Evolutionary conservation across 2,888 invertebrate species (phyloP), one percentile per base, ranked within the genome.

Genomic region (Chouioia cunea): DNA sequence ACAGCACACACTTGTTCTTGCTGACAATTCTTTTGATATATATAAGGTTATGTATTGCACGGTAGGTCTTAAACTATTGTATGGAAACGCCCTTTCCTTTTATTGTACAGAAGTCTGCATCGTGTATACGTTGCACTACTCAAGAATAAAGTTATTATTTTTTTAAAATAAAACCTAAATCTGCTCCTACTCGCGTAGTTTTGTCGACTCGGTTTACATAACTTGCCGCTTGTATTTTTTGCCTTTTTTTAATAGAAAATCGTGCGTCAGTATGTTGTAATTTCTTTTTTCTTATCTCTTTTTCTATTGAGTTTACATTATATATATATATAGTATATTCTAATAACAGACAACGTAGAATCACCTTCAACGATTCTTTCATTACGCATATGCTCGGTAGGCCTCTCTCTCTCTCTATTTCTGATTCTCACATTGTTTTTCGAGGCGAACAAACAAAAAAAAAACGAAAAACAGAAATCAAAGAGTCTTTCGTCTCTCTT

Each of bases 331-430:
- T 57, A 68, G 58, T 65, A 69, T 67, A 50, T 36, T 16, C 65
- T 71, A 69, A 63, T 71, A 73, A 74, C 65, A 69, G 68, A 69
- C 63, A 63, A 69, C 63, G 44, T 69, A 73, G 68, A 65, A 66
- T 44, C 14, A 44, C n/a, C 47, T 16, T 48, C 57, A 56, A 20
- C n/a, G 22, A 36, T 46, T 47, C 36, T 56, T 66, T 50, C 27
- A 22, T 48, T 16, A 53, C 14, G 60, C 57, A 23, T 50, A 14
- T 22, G 27, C 56, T 20, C 53, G n/a, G 20, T 62, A 50, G 46
- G 50, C 58, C 56, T 70, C 68, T 68, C 69, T 73, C 47, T 59
- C 59, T 64, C 27, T 53, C 64, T 64, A 52, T 48, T 50, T 52
- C 27, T 56, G 6, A 15, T 18, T 2, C 36, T 58, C 46, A 15